Conservation (phyloP, 2,888 invertebrate species). For the Tridacna crocea region DNA sequence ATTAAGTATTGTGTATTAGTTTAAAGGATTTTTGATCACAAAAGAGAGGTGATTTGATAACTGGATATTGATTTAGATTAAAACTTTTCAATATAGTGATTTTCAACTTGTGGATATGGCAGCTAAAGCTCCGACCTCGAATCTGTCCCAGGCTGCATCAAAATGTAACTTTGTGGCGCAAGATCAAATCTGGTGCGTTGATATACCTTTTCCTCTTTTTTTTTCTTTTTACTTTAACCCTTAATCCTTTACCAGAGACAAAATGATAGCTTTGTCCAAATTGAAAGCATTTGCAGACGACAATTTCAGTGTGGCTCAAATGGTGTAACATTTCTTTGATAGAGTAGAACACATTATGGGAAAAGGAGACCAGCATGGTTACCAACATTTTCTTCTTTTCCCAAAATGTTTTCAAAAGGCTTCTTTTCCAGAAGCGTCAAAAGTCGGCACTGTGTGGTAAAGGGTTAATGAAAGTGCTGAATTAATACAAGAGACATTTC, state of each 20-base stretch:
- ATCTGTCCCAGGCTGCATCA: slow-evolving; percentile 63
- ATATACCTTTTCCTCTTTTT: background rate
- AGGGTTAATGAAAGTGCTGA: no score
- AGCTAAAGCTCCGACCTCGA: slow-evolving; percentile 8
- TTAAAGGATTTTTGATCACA: slow-evolving; percentile 8
- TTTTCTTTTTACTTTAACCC: no score
- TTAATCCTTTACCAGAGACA: background rate
- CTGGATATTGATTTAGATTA: slow-evolving; percentile 4
- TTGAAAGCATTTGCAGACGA: no score
- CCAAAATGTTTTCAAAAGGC: no score
- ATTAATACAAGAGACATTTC: no score
- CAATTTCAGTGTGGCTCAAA: no score
- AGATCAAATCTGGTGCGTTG: slow-evolving; percentile 81
- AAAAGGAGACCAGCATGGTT: no score
- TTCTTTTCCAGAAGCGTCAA: no score
- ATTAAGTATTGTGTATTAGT: slow-evolving; percentile 22
- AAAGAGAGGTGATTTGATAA: background rate
- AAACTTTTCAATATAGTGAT: background rate
- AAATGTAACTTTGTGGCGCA: slow-evolving; percentile 81
- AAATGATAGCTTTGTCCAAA: background rate
- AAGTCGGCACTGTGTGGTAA: no score
- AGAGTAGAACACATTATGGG: no score
- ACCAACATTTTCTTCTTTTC: no score
- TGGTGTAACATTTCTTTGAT: no score
- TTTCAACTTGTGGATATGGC: background rate